A percentile compares a stretch with the other conserved stretches of the same genome.
phyloP scores from a whole-genome alignment of 1,140 invertebrate species.

The Aricia agestis region DNA sequence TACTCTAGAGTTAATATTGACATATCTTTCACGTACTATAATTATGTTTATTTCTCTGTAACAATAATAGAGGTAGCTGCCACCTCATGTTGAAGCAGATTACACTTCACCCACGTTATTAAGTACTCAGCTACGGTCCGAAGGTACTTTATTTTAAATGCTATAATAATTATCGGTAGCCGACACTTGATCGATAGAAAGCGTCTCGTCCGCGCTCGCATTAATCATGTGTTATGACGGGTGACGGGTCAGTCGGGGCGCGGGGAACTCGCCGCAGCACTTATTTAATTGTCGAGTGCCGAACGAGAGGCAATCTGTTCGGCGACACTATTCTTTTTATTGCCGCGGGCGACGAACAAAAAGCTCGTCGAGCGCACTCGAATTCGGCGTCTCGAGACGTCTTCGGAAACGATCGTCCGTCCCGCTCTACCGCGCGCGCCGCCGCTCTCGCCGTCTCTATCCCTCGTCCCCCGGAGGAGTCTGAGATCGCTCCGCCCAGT shows the following conservation, averaged over 20 bases:
- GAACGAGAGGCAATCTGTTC: conserved; percentile 72
- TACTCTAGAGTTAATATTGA: too few relatives aligned
- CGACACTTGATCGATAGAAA: conserved; percentile 66
- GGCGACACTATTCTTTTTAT: conserved; percentile 72
- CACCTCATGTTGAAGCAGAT: background rate
- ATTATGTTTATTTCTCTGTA: background rate
- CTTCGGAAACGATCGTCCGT: conserved; percentile 46
- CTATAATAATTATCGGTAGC: conserved; percentile 65
- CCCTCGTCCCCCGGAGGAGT: conserved; percentile 61
- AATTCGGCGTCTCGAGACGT: conserved; percentile 60
- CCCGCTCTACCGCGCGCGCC: conserved; percentile 44
- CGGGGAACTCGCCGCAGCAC: conserved; percentile 56
- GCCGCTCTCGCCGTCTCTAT: conserved; percentile 55
- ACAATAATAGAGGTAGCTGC: background rate
- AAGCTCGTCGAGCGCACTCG: conserved; percentile 62
- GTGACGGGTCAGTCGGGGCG: conserved; percentile 32
- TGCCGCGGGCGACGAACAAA: conserved; percentile 63
- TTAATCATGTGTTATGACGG: conserved; percentile 69
- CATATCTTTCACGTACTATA: too few relatives aligned
- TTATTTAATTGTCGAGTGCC: conserved; percentile 73
- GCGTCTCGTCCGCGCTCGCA: conserved; percentile 40
- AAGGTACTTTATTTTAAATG: conserved; percentile 44
- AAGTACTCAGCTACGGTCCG: conserved; percentile 4
- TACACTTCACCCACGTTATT: background rate
- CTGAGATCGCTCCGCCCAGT: conserved; percentile 71